These are phyloP conservation scores for Arvicanthis niloticus DNA, from an alignment of 2,113 vertebrate species.

Conservation along the genomic window DNA sequence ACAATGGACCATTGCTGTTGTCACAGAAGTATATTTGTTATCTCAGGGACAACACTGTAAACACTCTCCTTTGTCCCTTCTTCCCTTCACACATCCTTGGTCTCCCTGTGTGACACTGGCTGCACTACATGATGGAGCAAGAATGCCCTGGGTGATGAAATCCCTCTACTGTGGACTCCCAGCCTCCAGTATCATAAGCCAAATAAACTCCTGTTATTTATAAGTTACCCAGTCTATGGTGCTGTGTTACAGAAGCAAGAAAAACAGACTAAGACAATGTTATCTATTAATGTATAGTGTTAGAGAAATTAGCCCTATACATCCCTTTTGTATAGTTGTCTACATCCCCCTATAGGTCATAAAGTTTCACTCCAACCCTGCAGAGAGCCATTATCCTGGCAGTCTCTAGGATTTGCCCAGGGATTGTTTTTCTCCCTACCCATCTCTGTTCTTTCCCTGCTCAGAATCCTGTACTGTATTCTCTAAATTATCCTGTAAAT, in stretches of 20 bases:
- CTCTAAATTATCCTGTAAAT: neutral
- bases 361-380: neutral
- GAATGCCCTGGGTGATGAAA: neutral
- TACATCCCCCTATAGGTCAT: neutral
- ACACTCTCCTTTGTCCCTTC: neutral
- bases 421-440: neutral
- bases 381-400: neutral
- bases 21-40: rapidly evolving
- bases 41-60: neutral
- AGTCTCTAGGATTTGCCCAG: neutral
- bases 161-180: neutral
- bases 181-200: neutral
- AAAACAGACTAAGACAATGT: neutral
- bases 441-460: neutral
- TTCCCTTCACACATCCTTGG: neutral
- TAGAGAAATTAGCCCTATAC: neutral
- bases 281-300: too few relatives aligned
- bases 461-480: neutral
- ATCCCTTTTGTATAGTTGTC: neutral
- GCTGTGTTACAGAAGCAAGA: neutral
- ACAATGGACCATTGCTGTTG: too few relatives aligned
- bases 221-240: neutral
- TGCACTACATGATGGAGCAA: neutral
- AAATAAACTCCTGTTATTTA: neutral
- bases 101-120: neutral